Conservation (phyloP, 2,888 invertebrate species). For the Epirrita christyi region DNA sequence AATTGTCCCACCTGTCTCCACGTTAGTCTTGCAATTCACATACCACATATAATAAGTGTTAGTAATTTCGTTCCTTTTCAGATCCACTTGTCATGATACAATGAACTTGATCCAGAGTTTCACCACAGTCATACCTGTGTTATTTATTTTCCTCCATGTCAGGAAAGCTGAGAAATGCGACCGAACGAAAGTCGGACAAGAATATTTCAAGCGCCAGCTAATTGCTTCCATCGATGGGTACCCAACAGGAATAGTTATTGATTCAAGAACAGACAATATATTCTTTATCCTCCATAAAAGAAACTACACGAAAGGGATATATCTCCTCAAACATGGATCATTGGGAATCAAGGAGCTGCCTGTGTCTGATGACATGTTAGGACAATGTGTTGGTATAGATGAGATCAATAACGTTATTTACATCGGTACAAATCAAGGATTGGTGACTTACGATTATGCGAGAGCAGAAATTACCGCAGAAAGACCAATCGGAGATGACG, state of each 20-base stretch:
- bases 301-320: constrained; percentile 76
- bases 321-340: constrained; percentile 70
- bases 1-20: too few relatives aligned
- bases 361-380: constrained; percentile 66
- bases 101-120: constrained; percentile 47
- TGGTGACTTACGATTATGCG: constrained; percentile 68
- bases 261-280: constrained; percentile 70
- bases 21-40: too few relatives aligned
- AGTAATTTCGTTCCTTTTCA: constrained; percentile 15
- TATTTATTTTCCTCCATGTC: constrained; percentile 39
- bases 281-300: constrained; percentile 75
- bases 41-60: too few relatives aligned
- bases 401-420: constrained; percentile 59
- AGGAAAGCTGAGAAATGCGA: constrained; percentile 74
- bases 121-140: constrained; percentile 39
- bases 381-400: constrained; percentile 74
- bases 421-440: constrained; percentile 75
- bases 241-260: constrained; percentile 69
- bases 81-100: constrained; percentile 54
- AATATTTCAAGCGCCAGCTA: constrained; percentile 70
- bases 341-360: constrained; percentile 70
- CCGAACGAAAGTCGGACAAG: constrained; percentile 67
- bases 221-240: constrained; percentile 75
- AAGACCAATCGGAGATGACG: constrained; percentile 76
- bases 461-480: constrained; percentile 68